Evolutionary conservation across 2,888 invertebrate species (phyloP).

Genomic region (Rhopalosiphum nymphaeae): DNA sequence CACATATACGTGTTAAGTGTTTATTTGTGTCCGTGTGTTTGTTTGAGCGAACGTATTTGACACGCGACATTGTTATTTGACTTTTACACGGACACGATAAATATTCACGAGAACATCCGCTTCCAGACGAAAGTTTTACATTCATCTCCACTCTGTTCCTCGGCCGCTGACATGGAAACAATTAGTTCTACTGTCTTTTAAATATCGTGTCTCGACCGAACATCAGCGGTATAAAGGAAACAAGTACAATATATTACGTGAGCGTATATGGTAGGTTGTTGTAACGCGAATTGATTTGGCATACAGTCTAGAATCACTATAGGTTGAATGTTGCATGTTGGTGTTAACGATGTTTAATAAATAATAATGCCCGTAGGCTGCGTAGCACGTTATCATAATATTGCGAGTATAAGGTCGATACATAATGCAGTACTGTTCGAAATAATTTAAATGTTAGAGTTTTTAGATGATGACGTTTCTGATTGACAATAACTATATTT

Average conservation of each 20-base stretch:
- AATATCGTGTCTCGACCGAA: not conserved
- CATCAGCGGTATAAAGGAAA: not conserved
- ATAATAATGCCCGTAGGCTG: not conserved
- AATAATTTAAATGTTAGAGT: not conserved
- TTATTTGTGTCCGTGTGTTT: not conserved
- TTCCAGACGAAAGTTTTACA: not conserved
- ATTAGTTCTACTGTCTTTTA: not conserved
- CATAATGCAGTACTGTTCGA: not conserved
- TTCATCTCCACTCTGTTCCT: not conserved
- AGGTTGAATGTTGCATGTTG: not conserved
- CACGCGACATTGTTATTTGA: constrained; percentile 17
- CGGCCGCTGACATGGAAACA: not conserved
- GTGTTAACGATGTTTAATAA: not conserved
- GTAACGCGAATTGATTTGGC: not conserved
- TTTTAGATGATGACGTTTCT: not conserved
- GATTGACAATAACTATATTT: not conserved
- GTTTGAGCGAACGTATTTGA: not conserved
- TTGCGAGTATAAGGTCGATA: not conserved
- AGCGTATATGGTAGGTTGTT: too few relatives aligned
- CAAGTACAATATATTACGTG: too few relatives aligned
- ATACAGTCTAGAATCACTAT: not conserved
- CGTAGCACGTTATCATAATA: not conserved
- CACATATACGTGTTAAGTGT: not conserved
- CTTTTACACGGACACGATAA: constrained; percentile 12
- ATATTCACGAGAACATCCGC: not conserved